A percentile compares a stretch with the other conserved stretches of the same genome.
phyloP scores from a whole-genome alignment of 2,888 invertebrate species.

The Alsophila aescularia region DNA sequence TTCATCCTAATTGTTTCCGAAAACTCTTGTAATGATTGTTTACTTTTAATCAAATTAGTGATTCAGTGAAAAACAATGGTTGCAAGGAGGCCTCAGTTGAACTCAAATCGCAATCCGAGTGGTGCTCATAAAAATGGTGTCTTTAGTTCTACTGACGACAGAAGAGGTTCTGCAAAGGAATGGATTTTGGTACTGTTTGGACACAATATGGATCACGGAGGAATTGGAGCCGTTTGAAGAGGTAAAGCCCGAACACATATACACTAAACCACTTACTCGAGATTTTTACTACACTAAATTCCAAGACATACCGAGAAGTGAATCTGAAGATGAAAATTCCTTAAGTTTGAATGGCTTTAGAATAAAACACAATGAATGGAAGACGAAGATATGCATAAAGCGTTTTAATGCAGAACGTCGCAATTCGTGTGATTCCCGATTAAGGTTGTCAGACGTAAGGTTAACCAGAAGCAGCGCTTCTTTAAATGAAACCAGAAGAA shows the following conservation, averaged over 20 bases:
- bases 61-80: slow-evolving; percentile 19
- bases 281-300: slow-evolving; percentile 72
- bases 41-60: slow-evolving; percentile 19
- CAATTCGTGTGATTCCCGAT: slow-evolving; percentile 46
- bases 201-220: slow-evolving; percentile 68
- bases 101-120: background rate
- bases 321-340: slow-evolving; percentile 75
- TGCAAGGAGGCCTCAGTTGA: slow-evolving; percentile 13
- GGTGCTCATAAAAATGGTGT: slow-evolving; percentile 62
- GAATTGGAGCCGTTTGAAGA: slow-evolving; percentile 79
- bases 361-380: slow-evolving; percentile 69
- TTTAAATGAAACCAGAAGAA: slow-evolving; percentile 47
- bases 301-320: slow-evolving; percentile 76
- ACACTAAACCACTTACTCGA: slow-evolving; percentile 67
- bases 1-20: slow-evolving; percentile 27
- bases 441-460: slow-evolving; percentile 48
- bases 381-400: slow-evolving; percentile 64
- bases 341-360: slow-evolving; percentile 66
- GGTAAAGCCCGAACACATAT: slow-evolving; percentile 65
- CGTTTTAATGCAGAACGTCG: slow-evolving; percentile 56
- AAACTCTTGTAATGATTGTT: slow-evolving; percentile 25
- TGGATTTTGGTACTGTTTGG: slow-evolving; percentile 72
- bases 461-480: slow-evolving; percentile 44
- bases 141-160: slow-evolving; percentile 69
- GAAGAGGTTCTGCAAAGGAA: slow-evolving; percentile 75